Conservation (phyloP, 1,140 invertebrate species). For the Macrobrachium nipponense region DNA sequence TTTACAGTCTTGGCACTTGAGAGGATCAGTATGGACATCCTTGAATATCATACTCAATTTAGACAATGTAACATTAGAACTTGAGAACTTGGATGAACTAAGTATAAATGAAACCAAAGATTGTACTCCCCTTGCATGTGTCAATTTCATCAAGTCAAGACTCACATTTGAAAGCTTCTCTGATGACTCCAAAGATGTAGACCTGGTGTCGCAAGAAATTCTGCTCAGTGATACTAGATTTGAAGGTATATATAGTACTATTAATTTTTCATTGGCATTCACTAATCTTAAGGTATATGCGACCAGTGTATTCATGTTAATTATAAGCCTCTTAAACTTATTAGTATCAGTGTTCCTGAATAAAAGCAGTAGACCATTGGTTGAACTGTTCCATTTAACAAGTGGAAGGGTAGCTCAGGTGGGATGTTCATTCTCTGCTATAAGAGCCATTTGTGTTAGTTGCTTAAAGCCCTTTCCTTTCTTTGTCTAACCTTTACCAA, state of each 20-base stretch:
- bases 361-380: too few relatives aligned
- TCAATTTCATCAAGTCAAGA: slow-evolving; percentile 92
- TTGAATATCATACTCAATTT: slow-evolving; percentile 86
- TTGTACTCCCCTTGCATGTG: slow-evolving; percentile 80
- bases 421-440: too few relatives aligned
- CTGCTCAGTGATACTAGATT: slow-evolving; percentile 85
- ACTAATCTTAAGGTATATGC: neutral
- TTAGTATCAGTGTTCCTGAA: too few relatives aligned
- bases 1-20: slow-evolving; percentile 56
- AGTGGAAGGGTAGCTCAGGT: too few relatives aligned
- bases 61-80: slow-evolving; percentile 85
- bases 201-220: slow-evolving; percentile 93
- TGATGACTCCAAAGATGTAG: slow-evolving; percentile 90
- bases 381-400: too few relatives aligned
- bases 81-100: slow-evolving; percentile 15
- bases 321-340: too few relatives aligned
- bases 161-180: slow-evolving; percentile 86
- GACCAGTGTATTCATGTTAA: too few relatives aligned
- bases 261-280: neutral
- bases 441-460: too few relatives aligned
- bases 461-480: too few relatives aligned
- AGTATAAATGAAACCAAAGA: slow-evolving; percentile 68
- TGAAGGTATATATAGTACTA: slow-evolving; percentile 66
- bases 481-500: too few relatives aligned
- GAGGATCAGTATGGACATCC: slow-evolving; percentile 75